phyloP scores from a whole-genome alignment of 2,888 invertebrate genomes.

The Helicoverpa assulta region DNA sequence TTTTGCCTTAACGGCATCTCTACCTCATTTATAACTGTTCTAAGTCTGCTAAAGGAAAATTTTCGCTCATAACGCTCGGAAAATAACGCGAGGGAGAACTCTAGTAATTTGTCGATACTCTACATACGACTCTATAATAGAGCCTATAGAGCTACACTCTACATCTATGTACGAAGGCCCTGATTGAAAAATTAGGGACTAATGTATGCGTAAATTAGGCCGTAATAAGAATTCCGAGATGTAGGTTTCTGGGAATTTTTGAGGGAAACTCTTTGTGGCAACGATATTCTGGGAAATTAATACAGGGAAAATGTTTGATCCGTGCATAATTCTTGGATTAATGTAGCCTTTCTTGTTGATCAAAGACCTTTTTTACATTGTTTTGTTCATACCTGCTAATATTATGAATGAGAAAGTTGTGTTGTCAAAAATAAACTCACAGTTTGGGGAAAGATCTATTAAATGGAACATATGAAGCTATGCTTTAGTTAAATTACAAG shows the following conservation, averaged over 20 bases:
- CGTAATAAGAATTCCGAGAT: slow-evolving; percentile 36
- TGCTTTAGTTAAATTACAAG: too few species aligned
- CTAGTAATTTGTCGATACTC: slow-evolving; percentile 79
- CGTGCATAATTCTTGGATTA: not conserved
- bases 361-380: too few species aligned
- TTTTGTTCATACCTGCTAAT: too few species aligned
- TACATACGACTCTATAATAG: slow-evolving; percentile 41
- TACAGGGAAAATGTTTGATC: not conserved
- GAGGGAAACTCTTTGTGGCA: not conserved
- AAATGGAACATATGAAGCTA: too few species aligned
- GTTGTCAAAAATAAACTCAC: too few species aligned
- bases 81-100: slow-evolving; percentile 73
- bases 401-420: too few species aligned
- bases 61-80: slow-evolving; percentile 74
- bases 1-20: slow-evolving; percentile 63
- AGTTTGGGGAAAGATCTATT: too few species aligned
- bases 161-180: slow-evolving; percentile 38
- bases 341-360: too few species aligned
- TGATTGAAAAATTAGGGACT: slow-evolving; percentile 64
- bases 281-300: not conserved
- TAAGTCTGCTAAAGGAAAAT: slow-evolving; percentile 69
- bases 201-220: slow-evolving; percentile 53
- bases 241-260: slow-evolving; percentile 15
- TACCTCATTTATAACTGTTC: slow-evolving; percentile 62
- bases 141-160: slow-evolving; percentile 13